These are phyloP conservation scores for Pitangus sulphuratus DNA, from an alignment of 2,797 vertebrate species.

Conservation along the genomic window DNA sequence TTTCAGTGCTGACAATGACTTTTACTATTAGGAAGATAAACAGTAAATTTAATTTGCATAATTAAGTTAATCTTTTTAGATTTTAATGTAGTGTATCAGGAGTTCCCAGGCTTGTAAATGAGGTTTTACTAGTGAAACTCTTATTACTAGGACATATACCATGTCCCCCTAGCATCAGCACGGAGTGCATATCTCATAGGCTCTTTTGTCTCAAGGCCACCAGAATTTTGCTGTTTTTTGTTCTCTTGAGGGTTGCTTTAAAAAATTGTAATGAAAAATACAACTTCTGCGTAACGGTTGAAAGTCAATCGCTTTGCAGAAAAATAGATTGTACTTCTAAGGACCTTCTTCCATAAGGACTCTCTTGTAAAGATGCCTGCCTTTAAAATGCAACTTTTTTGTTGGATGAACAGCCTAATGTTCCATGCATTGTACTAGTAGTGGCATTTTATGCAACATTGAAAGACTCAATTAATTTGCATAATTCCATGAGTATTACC, in stretches of 20 bases:
- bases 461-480: slow-evolving; percentile 99
- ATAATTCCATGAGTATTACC: slow-evolving; percentile 96
- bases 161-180: slow-evolving; percentile 42
- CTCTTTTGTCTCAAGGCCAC: slow-evolving; percentile 47
- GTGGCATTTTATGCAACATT: slow-evolving; percentile 99
- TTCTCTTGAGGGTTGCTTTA: slow-evolving; percentile 67
- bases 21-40: slow-evolving; percentile 68
- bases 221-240: slow-evolving; percentile 42
- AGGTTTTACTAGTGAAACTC: slow-evolving; percentile 68
- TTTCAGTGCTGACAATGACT: slow-evolving; percentile 58
- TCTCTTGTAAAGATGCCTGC: slow-evolving; percentile 87
- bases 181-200: slow-evolving; percentile 18
- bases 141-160: slow-evolving; percentile 49
- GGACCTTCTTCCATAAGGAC: slow-evolving; percentile 84
- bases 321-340: slow-evolving; percentile 86
- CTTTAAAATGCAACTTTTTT: slow-evolving; percentile 87
- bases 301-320: slow-evolving; percentile 82
- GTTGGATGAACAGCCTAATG: slow-evolving; percentile 98
- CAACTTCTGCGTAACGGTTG: slow-evolving; percentile 73
- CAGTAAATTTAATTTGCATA: slow-evolving; percentile 65
- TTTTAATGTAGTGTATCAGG: slow-evolving; percentile 63
- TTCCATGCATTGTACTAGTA: slow-evolving; percentile 96
- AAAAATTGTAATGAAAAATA: slow-evolving; percentile 74
- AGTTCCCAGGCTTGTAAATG: slow-evolving; percentile 61
- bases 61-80: slow-evolving; percentile 71